Conservation (phyloP, 2,888 invertebrate species). For the Ophion ventricosus region DNA sequence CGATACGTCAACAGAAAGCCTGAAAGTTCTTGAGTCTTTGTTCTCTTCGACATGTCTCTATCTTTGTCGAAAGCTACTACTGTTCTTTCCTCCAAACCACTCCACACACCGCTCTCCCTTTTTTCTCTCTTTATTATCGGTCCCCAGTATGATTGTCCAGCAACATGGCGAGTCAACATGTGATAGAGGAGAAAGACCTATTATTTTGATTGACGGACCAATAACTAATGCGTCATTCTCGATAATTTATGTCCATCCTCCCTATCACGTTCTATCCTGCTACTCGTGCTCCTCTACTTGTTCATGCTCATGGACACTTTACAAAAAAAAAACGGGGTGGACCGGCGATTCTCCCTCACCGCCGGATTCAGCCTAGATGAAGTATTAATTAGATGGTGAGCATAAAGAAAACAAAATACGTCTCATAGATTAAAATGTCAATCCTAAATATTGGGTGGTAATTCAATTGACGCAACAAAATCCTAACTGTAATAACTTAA, state of each 20-base stretch:
- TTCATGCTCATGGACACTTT: conserved; percentile 25
- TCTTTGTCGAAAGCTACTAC: conserved; percentile 31
- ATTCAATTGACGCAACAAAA: conserved; percentile 9
- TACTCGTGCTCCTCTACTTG: background rate
- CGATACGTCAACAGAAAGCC: conserved; percentile 77
- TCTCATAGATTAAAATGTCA: conserved; percentile 19
- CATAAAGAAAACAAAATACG: conserved; percentile 10
- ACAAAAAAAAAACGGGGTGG: conserved; percentile 30
- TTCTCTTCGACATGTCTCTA: conserved; percentile 57
- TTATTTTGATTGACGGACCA: conserved; percentile 78
- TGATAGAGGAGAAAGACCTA: conserved; percentile 65
- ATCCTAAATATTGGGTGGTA: conserved; percentile 5
- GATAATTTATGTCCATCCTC: conserved; percentile 18
- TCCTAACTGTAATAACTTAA: conserved; percentile 7
- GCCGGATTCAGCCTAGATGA: background rate
- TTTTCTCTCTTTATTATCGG: background rate
- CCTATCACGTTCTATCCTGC: conserved; percentile 4
- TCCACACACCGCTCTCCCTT: background rate
- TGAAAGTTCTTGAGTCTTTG: conserved; percentile 63
- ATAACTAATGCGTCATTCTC: conserved; percentile 76
- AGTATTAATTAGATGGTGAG: conserved; percentile 21
- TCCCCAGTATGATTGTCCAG: conserved; percentile 40
- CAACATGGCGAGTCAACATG: conserved; percentile 60
- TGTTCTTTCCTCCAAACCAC: conserved; percentile 29
- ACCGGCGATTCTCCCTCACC: conserved; percentile 43